phyloP scores from a whole-genome alignment of 2,797 vertebrate species.

The Oreonectes daqikongensis region DNA sequence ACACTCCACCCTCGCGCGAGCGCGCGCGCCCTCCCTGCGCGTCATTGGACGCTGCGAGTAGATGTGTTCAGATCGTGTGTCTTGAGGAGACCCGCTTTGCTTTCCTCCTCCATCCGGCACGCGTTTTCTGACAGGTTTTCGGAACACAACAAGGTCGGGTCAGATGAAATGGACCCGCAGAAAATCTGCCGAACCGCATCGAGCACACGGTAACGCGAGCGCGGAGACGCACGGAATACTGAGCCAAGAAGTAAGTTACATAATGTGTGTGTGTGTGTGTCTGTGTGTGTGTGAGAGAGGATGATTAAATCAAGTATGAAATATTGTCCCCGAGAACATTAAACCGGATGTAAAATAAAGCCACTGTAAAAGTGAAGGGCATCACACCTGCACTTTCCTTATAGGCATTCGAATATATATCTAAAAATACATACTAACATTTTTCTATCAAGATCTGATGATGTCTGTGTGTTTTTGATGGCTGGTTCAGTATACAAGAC shows the following conservation, averaged over 20 bases:
- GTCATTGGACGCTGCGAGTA: not conserved
- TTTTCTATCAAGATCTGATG: not conserved
- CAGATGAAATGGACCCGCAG: slow-evolving; percentile 18
- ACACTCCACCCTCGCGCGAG: not conserved
- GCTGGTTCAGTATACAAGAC: not conserved
- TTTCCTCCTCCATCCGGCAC: not conserved
- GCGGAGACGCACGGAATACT: slow-evolving; percentile 4
- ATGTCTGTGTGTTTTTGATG: not conserved
- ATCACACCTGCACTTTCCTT: not conserved
- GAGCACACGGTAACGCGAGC: slow-evolving; percentile 14
- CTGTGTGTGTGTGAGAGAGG: too few species aligned
- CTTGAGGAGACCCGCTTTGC: slow-evolving; percentile 1
- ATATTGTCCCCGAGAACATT: not conserved
- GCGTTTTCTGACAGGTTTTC: not conserved
- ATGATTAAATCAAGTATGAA: not conserved
- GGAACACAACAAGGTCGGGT: not conserved
- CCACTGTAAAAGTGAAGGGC: not conserved
- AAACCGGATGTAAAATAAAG: not conserved
- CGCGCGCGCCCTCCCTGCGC: not conserved
- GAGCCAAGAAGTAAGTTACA: slow-evolving; percentile 36
- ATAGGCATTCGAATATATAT: not conserved
- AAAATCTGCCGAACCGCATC: not conserved
- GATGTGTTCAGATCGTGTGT: not conserved
- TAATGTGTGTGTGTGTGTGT: not conserved
- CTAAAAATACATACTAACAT: too few species aligned